These are phyloP conservation scores for Cinara cedri DNA, from an alignment of 2,888 invertebrate species.

Conservation along the genomic window DNA sequence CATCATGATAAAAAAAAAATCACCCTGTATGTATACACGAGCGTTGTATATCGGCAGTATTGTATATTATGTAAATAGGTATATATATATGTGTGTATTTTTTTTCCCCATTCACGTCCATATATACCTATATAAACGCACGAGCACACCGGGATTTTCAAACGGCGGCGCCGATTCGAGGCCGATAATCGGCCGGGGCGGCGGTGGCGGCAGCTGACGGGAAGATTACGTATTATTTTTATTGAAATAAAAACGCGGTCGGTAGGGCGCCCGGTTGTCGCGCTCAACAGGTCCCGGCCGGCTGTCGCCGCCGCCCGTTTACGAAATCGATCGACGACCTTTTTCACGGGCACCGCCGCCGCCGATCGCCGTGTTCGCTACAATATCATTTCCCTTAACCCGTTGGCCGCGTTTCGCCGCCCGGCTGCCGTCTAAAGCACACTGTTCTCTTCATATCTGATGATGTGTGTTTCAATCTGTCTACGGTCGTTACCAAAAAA, in stretches of 20 bases:
- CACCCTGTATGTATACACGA: too few relatives aligned
- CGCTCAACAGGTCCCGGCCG: constrained; percentile 47
- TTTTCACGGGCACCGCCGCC: constrained; percentile 15
- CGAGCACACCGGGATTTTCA: background rate
- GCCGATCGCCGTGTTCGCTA: background rate
- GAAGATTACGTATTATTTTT: background rate
- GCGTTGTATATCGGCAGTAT: too few relatives aligned
- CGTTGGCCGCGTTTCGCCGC: background rate
- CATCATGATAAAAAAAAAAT: too few relatives aligned
- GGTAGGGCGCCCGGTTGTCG: background rate
- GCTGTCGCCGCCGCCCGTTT: background rate
- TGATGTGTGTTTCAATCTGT: too few relatives aligned
- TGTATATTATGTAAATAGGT: background rate
- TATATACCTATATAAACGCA: too few relatives aligned
- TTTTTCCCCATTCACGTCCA: too few relatives aligned
- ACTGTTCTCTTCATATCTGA: too few relatives aligned
- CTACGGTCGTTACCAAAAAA: too few relatives aligned
- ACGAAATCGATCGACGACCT: constrained; percentile 17
- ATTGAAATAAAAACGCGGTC: too few relatives aligned
- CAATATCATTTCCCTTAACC: constrained; percentile 5
- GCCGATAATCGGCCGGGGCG: background rate
- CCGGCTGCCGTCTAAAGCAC: too few relatives aligned
- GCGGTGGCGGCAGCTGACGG: background rate
- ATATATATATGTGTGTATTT: background rate
- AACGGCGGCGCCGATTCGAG: background rate